Evolutionary conservation across 2,113 vertebrate species (phyloP), one percentile per base, ranked within the genome.

Genomic region (Chunga burmeisteri): DNA sequence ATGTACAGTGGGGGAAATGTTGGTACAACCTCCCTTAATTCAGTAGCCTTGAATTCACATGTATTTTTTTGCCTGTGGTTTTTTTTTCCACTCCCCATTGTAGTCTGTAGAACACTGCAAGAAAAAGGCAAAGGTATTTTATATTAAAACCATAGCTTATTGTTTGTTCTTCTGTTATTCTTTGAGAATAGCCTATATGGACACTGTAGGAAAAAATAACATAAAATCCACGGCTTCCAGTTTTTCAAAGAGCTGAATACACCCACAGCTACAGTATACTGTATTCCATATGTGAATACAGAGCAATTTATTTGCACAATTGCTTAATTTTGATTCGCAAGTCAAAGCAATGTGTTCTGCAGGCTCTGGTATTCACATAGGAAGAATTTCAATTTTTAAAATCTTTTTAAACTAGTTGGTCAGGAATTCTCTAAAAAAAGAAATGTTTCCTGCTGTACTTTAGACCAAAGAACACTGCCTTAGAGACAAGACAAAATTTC

Each of bases 1-100:
- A 99, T 99, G 98, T 99, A 99, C 98, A 98, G 98, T 98, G 98
- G 91, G 97, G 98, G 98, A 98, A 99, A 99, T 98, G 98, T 99
- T 99, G 99, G 98, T 97, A 98, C 98, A 98, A 98, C 98, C 98
- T 98, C 98, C 98, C 98, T 99, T 99, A 99, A 99, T 99, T 99
- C 98, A 98, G 98, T 98, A 98, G 98, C 98, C 99, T 99, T 98
- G 98, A 97, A 98, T 98, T 97, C 98, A 93, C 96, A 86, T 95
- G 96, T 96, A 95, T 97, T 97, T 98, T 95, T 94, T 95, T 83
- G 86, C 94, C 90, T 61, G 80, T 92, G 73, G 5, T 56, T 89
- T 95, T 91, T 92, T 90, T 93, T 66, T 2, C 78, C 87, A 93
- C 89, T 94, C 79, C 86, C 94, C 79, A 87, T 95, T 82, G 93